Evolutionary conservation across 2,797 vertebrate species (phyloP), one percentile per base, ranked within the genome.

Genomic region (Pseudochirops cupreus): DNA sequence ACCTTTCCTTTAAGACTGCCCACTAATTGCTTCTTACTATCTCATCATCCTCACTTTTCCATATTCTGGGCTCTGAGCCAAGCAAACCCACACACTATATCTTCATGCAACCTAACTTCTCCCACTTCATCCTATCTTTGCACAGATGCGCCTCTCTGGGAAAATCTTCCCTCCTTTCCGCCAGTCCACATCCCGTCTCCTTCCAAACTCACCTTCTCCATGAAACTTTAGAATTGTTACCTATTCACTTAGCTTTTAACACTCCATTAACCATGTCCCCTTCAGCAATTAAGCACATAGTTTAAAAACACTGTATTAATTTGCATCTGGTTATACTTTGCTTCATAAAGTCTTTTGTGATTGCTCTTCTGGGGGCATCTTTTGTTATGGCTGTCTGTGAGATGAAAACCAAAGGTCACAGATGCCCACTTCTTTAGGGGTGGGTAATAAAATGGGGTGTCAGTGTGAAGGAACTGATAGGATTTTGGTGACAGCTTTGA

Each of bases 141-240:
- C 39, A 87, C 39, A 87, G 74, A 46, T 87, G 39, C 10, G 10
- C 39, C 9, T 87, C 74, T 50, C 39, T 10, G 39, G 74, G 94
- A 93, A 92, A 93, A 53, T 6, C 74, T 28, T 92, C 94, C 29
- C 91, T 89, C 54, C 18, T 89, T 39, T 67, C 90, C 92, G 67
- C 53, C 92, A 92, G 59, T 93, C 39, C 74, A 89, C 52, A 53
- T 89, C 56, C 57, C 92, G 95, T 87, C 24, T 87, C 24, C 39
- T 50, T 87, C 82, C 95, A 93, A 93, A 91, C 90, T 93, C 18
- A 29, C 18, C 54, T 91, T 56, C 95, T 95, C 89, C 46, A 94
- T 93, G 74, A 91, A 95, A 58, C 56, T 54, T 94, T 91, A 50
- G 56, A 55, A 26, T 50, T 87, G 39, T 46, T 87, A 50, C 74